These are phyloP conservation scores for Oophaga pumilio DNA, from an alignment of 2,113 vertebrate species.

Conservation along the genomic window DNA sequence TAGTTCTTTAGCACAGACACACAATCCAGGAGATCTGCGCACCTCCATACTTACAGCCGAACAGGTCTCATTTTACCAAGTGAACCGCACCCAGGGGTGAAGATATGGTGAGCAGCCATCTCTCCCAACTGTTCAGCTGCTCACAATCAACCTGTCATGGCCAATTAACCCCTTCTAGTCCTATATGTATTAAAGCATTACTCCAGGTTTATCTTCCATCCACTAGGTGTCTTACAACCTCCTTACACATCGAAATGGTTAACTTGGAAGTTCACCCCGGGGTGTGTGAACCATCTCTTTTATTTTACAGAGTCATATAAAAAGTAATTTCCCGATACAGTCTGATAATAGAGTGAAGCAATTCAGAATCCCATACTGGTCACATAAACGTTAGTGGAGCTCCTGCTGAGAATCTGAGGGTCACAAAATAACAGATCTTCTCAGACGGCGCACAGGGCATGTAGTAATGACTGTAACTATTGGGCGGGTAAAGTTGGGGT, in stretches of 20 bases:
- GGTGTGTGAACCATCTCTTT: neutral
- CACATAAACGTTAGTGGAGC: neutral
- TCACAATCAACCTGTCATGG: too few species aligned
- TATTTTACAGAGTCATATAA: neutral
- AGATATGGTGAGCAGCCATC: too few species aligned
- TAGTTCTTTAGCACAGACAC: too few species aligned
- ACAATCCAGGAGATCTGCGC: too few species aligned
- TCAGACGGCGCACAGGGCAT: neutral
- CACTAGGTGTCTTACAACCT: neutral
- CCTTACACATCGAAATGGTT: neutral
- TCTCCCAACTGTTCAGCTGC: too few species aligned
- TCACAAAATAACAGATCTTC: constrained; percentile 2
- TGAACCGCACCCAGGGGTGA: too few species aligned
- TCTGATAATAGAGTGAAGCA: neutral
- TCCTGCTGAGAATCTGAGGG: neutral
- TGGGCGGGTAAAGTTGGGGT: neutral
- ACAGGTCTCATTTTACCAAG: too few species aligned
- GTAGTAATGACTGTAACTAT: neutral
- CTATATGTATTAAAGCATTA: too few species aligned
- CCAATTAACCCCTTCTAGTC: too few species aligned
- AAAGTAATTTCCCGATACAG: neutral
- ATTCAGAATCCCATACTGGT: neutral
- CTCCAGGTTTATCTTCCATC: too few species aligned
- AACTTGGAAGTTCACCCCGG: neutral
- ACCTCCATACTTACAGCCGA: too few species aligned